Percentiles rank a stretch among this genome's conserved stretches.
Evolutionary conservation across 2,797 vertebrate genomes (phyloP).

Genomic region (Microchirus variegatus): DNA sequence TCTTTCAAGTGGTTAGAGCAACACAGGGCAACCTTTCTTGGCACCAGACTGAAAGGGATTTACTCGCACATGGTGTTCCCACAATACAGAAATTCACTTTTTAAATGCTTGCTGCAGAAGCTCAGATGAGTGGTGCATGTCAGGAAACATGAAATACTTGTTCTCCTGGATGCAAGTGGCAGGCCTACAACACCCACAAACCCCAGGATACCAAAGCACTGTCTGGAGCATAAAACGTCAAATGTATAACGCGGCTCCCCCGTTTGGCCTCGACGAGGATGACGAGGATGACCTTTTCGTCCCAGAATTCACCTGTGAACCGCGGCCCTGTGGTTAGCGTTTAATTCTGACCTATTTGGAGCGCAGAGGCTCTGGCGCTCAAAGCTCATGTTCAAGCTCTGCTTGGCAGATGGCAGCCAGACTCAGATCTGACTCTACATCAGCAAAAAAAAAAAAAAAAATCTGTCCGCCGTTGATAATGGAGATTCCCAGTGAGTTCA

Average conservation of each 20-base stretch:
- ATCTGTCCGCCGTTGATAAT: conserved; percentile 51
- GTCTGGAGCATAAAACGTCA: conserved; percentile 50
- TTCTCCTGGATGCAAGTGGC: conserved; percentile 34
- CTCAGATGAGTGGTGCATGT: conserved; percentile 58
- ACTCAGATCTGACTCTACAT: conserved; percentile 53
- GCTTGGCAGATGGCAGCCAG: conserved; percentile 69
- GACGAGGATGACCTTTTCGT: not conserved
- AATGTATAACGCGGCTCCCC: conserved; percentile 21
- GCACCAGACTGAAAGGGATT: conserved; percentile 57
- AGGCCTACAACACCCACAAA: conserved; percentile 39
- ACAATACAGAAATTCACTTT: conserved; percentile 68
- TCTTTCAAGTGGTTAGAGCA: conserved; percentile 60
- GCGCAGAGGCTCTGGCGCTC: conserved; percentile 24
- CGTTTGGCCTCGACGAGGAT: conserved; percentile 19
- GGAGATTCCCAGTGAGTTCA: conserved; percentile 33
- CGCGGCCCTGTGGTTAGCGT: conserved; percentile 31
- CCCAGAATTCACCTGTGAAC: conserved; percentile 58
- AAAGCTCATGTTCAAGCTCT: conserved; percentile 36
- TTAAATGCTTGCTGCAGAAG: conserved; percentile 60
- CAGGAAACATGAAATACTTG: conserved; percentile 65
- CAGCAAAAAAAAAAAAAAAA: conserved; percentile 37
- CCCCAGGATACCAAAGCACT: conserved; percentile 48
- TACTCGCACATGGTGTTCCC: conserved; percentile 64
- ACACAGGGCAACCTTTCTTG: conserved; percentile 60
- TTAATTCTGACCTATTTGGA: conserved; percentile 46